A percentile compares a stretch with the other conserved stretches of the same genome.
These are phyloP conservation scores for Syngnathus scovelli DNA, from an alignment of 2,113 vertebrate genomes.

Conservation along the genomic window DNA sequence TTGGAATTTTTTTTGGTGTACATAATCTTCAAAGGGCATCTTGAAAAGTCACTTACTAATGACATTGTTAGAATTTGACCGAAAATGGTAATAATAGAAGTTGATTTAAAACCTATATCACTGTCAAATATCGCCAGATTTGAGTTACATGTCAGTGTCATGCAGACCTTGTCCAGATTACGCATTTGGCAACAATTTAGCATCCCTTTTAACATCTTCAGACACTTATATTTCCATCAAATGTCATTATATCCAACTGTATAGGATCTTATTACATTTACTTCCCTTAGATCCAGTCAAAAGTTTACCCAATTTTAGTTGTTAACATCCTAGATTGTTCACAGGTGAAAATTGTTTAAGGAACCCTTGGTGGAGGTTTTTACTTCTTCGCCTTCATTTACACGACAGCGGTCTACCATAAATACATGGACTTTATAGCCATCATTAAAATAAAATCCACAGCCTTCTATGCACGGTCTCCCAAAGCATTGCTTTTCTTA, in stretches of 20 bases:
- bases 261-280: slow-evolving; percentile 3
- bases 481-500: slow-evolving; percentile 32
- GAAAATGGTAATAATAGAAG: not conserved
- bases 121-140: not conserved
- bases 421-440: slow-evolving; percentile 5
- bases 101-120: not conserved
- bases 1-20: not conserved
- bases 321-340: not conserved
- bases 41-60: not conserved
- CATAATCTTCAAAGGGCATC: not conserved
- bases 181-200: slow-evolving; percentile 9
- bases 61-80: not conserved
- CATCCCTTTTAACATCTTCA: slow-evolving; percentile 3
- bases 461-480: slow-evolving; percentile 36
- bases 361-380: not conserved
- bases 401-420: not conserved
- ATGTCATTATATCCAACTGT: not conserved
- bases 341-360: not conserved
- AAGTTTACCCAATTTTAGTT: not conserved
- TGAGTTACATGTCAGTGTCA: not conserved
- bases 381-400: not conserved
- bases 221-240: slow-evolving; percentile 1
- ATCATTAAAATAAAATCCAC: slow-evolving; percentile 21
- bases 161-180: not conserved
- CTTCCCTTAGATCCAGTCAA: not conserved